Evolutionary conservation across 2,797 vertebrate genomes (phyloP), one percentile per base, ranked within the genome.

Genomic region (Cyprinella venusta): DNA sequence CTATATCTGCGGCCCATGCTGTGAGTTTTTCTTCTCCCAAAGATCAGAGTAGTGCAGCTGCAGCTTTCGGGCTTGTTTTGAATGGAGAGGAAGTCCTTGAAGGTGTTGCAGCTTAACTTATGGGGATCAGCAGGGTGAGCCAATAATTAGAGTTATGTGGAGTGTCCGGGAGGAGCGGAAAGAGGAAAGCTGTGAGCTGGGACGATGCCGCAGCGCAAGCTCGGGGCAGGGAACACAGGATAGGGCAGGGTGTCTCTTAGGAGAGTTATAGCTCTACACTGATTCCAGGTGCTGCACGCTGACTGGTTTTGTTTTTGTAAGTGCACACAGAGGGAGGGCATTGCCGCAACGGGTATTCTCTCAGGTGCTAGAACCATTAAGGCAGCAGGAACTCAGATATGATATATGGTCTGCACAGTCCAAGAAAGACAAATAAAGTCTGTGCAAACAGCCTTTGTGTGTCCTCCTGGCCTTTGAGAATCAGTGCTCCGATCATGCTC

Each of bases 141-240:
- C 54, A 82, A 69, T 85, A 77, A 85, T 88, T 88, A 87, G 48
- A 80, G 74, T 75, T 80, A 59, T 81, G 74, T 88, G 88, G 71
- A 82, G 86, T 67, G 72, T 85, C 75, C 79, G 76, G 77, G 82
- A 82, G 19, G 74, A 86, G 81, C 71, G 71, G 59, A 84, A 85
- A 79, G 84, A 79, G 69, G 86, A 79, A 84, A 87, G 75, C 80
- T 69, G 61, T 54, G 85, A 82, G 81, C 79, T 79, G 77, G 81
- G 54, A 75, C 21, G 36, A 80, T 79, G 77, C 81, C 12, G 64
- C 54, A 79, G 83, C 65, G 56, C 52, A 65, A 54, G 52, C 82
- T 59, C 45, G n/a, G 83, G 33, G 42, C 81, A 63, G 68, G 24
- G 64, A 87, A 48, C 59, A 69, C 64, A 54, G 76, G 61, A 71